Percentiles rank a stretch among this genome's conserved stretches.
Evolutionary conservation across 1,140 invertebrate species (phyloP).

Genomic region (Harlomillsia oculata): DNA sequence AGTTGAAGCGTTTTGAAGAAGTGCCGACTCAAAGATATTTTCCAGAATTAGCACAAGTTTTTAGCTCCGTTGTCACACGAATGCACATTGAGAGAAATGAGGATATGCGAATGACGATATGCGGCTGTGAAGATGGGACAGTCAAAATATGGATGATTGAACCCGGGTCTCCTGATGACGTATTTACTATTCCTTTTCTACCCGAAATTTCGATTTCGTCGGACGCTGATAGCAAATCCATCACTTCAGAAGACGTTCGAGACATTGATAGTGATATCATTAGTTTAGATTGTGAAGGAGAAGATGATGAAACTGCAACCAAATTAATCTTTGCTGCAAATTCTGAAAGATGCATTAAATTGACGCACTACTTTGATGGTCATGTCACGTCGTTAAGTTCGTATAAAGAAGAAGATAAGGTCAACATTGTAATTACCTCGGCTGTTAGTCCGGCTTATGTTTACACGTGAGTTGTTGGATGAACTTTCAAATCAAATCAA

Average conservation of each 20-base stretch:
- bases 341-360: slow-evolving; percentile 13
- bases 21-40: slow-evolving; percentile 26
- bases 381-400: slow-evolving; percentile 28
- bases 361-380: slow-evolving; percentile 23
- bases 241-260: neutral
- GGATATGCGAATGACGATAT: slow-evolving; percentile 24
- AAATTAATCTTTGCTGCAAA: neutral
- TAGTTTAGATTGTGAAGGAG: neutral
- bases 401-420: slow-evolving; percentile 20
- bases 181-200: neutral
- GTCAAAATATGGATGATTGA: slow-evolving; percentile 24
- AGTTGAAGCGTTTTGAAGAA: slow-evolving; percentile 18
- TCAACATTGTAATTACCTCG: slow-evolving; percentile 28
- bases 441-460: slow-evolving; percentile 27
- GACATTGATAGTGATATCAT: too few species aligned
- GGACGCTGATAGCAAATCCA: neutral
- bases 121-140: slow-evolving; percentile 31
- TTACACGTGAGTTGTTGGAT: slow-evolving; percentile 25
- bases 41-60: slow-evolving; percentile 24
- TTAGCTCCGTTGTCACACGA: slow-evolving; percentile 26
- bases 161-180: neutral
- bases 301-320: neutral
- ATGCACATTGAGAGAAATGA: slow-evolving; percentile 24
- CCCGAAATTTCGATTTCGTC: neutral
- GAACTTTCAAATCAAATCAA: neutral